Conservation (phyloP, 1,140 invertebrate genomes). For the Nasonia vitripennis region DNA sequence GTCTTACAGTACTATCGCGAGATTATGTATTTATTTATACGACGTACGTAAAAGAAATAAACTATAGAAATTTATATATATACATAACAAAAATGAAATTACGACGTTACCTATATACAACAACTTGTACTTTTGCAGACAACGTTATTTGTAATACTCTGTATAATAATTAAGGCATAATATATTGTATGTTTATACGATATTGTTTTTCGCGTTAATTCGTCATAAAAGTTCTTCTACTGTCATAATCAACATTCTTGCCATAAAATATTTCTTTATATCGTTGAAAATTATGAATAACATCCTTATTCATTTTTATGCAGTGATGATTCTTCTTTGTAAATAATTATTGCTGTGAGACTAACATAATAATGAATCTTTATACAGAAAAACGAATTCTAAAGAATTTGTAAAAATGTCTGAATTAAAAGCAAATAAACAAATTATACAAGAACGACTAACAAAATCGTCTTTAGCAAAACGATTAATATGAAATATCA, state of each 20-base stretch:
- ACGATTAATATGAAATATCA: too few relatives aligned
- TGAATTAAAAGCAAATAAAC: neutral
- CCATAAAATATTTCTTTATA: neutral
- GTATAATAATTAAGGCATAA: slow-evolving; percentile 46
- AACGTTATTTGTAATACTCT: slow-evolving; percentile 49
- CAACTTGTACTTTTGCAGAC: slow-evolving; percentile 19
- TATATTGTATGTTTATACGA: slow-evolving; percentile 48
- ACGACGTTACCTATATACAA: slow-evolving; percentile 19
- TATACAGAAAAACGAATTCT: neutral
- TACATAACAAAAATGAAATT: slow-evolving; percentile 33
- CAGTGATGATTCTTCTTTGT: neutral
- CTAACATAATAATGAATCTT: neutral
- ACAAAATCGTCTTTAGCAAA: too few relatives aligned
- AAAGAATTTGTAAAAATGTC: neutral
- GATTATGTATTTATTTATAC: slow-evolving; percentile 50
- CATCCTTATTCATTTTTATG: neutral
- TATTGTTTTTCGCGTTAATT: slow-evolving; percentile 33
- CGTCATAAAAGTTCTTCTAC: neutral
- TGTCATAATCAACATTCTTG: neutral
- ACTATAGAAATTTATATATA: slow-evolving; percentile 38
- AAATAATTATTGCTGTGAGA: neutral
- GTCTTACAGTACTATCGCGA: slow-evolving; percentile 29
- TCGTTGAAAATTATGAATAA: neutral
- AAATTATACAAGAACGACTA: neutral
- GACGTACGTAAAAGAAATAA: slow-evolving; percentile 24